Conservation (phyloP, 2,113 vertebrate genomes). For the Petaurus breviceps region DNA sequence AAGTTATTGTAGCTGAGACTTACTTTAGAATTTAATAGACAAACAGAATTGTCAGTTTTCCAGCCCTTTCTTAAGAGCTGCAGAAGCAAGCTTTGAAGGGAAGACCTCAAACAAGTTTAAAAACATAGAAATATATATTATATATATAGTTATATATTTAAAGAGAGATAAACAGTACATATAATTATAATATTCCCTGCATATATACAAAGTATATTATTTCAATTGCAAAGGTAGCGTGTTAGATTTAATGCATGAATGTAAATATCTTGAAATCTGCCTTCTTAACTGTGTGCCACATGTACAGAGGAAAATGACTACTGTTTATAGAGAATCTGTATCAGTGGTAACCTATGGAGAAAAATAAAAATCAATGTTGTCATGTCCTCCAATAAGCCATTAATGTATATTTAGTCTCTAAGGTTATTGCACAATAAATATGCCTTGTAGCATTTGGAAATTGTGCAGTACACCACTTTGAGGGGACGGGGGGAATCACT, state of each 20-base stretch:
- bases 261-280: constrained; percentile 93
- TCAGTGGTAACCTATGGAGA: constrained; percentile 84
- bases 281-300: constrained; percentile 89
- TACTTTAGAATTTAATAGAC: constrained; percentile 44
- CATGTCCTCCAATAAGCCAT: constrained; percentile 90
- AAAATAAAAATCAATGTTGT: constrained; percentile 83
- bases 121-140: constrained; percentile 80
- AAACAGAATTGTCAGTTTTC: not conserved
- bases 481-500: constrained; percentile 82
- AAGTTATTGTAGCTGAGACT: constrained; percentile 1
- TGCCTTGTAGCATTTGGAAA: constrained; percentile 85
- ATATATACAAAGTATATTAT: constrained; percentile 83
- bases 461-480: constrained; percentile 83
- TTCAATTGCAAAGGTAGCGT: constrained; percentile 83
- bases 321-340: constrained; percentile 86
- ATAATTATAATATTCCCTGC: constrained; percentile 85
- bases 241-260: constrained; percentile 92
- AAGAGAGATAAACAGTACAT: constrained; percentile 83
- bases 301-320: constrained; percentile 85
- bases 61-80: constrained; percentile 73
- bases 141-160: constrained; percentile 78
- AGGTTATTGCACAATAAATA: constrained; percentile 87
- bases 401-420: constrained; percentile 87
- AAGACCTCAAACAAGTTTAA: constrained; percentile 69
- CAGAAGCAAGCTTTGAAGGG: constrained; percentile 83